phyloP scores from a whole-genome alignment of 1,140 invertebrate genomes.

The Ostrea edulis region DNA sequence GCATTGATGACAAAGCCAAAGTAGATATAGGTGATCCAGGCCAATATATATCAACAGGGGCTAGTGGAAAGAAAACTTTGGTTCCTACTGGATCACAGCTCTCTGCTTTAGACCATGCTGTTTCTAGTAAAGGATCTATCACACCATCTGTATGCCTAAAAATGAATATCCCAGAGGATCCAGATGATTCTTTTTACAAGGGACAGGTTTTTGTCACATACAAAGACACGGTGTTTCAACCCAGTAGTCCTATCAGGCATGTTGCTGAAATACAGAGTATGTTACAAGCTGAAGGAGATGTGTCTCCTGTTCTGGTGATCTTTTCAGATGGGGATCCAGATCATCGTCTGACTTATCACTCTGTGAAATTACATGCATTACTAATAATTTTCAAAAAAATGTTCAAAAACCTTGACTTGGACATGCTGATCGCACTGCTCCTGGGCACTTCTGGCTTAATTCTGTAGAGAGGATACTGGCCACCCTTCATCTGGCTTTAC shows the following conservation, averaged over 20 bases:
- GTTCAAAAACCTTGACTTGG: background rate
- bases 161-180: conserved; percentile 27
- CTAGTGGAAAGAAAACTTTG: too few relatives aligned
- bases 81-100: too few relatives aligned
- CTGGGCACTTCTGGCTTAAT: too few relatives aligned
- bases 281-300: background rate
- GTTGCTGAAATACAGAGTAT: background rate
- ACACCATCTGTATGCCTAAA: conserved; percentile 23
- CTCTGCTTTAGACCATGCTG: conserved; percentile 13
- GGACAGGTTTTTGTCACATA: background rate
- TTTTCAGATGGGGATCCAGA: conserved; percentile 40
- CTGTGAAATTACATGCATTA: conserved; percentile 29
- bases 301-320: background rate
- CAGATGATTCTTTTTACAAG: background rate
- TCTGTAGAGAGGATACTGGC: too few relatives aligned
- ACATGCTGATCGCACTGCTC: too few relatives aligned
- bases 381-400: conserved; percentile 27
- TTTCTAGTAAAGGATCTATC: background rate
- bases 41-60: too few relatives aligned
- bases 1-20: too few relatives aligned
- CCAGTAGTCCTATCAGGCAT: background rate
- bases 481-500: too few relatives aligned
- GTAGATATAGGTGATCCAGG: too few relatives aligned
- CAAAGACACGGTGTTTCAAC: conserved; percentile 12
- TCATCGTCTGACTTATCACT: conserved; percentile 35